These are phyloP conservation scores for Nothoprocta pentlandii DNA, from an alignment of 2,113 vertebrate species.

Conservation along the genomic window DNA sequence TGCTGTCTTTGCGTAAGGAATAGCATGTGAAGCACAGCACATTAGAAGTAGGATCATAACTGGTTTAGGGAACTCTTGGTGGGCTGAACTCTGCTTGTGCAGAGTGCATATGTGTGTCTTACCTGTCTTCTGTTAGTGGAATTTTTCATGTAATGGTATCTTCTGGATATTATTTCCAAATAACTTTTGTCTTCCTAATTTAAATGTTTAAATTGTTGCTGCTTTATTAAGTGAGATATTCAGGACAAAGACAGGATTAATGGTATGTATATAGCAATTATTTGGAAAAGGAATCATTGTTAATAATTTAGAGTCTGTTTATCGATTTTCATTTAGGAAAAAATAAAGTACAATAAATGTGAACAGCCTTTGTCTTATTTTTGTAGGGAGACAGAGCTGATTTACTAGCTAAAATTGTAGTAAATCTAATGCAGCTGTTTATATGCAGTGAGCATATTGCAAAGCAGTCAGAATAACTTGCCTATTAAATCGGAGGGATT, in stretches of 20 bases:
- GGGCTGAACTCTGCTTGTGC: background rate
- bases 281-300: background rate
- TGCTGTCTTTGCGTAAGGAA: background rate
- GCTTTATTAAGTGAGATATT: background rate
- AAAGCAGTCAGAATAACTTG: constrained; percentile 4
- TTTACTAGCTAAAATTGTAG: background rate
- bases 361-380: constrained; percentile 21
- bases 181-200: background rate
- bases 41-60: background rate
- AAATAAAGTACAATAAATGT: background rate
- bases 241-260: background rate
- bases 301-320: background rate
- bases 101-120: background rate
- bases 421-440: constrained; percentile 19
- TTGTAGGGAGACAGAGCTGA: background rate
- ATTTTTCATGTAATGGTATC: background rate
- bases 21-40: background rate
- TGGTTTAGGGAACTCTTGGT: background rate
- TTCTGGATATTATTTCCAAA: background rate
- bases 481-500: constrained; percentile 2
- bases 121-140: background rate
- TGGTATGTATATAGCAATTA: background rate
- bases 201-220: background rate
- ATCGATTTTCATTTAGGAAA: constrained; percentile 36
- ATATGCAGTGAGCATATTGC: background rate